Base-by-base conservation (phyloP, 2,113 vertebrate genomes). In the Gracilinanus agilis region DNA sequence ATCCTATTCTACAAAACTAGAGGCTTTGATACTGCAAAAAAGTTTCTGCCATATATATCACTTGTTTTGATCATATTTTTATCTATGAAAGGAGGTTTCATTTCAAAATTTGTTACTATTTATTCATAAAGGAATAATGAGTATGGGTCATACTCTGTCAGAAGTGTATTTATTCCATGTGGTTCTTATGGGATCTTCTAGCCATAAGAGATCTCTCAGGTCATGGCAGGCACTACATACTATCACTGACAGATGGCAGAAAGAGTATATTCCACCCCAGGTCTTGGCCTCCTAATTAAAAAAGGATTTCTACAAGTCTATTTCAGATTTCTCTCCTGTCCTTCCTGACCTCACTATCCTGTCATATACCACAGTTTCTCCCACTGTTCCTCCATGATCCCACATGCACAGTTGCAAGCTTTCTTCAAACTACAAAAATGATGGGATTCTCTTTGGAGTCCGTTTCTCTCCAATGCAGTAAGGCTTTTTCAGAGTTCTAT, bases 1-100 rank as follows among this genome's bases (percentile, higher is more conserved):
- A 58, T 88, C 89, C 90, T 91, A 95, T 95, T 97, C 54, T 96
- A 90, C 34, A 95, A 56, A 96, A 83, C 24, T 93, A 94, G 92
- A 96, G 89, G 89, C 56, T 83, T 83, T 40, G 40, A 83, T 16
- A 83, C 6, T 83, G 7, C 67, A 83, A 83, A 40, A 40, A 83
- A 83, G 7, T 83, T 83, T 83, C n/a, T 83, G 96, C 53, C 93
- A 44, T 95, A 75, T 7, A 93, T 93, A 92, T 90, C 90, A 95
- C 44, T 90, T 90, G 44, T 9, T 53, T 53, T 53, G 44, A 83
- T 93, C 96, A 95, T 53, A 83, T 94, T 96, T 92, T 91, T 44
- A 12, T 58, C 53, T 94, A 61, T 96, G 94, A 96, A 95, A 90
- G 40, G 90, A 95, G 24, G 19, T 93, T 97, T 29, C 40, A 90